Conservation (phyloP, 2,888 invertebrate genomes). For the Lasioglossum vierecki region DNA sequence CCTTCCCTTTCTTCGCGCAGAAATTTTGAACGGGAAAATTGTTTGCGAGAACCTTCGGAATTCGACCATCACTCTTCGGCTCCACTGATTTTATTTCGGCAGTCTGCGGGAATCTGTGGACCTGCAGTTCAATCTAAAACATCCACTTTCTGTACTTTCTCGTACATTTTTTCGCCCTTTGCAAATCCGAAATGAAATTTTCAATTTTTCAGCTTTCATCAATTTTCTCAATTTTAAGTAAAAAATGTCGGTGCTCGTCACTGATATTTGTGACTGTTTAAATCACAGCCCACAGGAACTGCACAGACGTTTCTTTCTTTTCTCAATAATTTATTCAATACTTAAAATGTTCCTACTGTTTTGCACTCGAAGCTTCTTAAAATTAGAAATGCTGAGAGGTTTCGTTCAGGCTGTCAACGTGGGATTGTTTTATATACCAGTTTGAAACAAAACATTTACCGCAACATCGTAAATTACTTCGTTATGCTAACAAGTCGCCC, state of each 20-base stretch:
- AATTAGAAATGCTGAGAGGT: neutral
- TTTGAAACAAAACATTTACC: neutral
- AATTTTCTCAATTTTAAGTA: too few relatives aligned
- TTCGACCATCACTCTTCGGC: neutral
- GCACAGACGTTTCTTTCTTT: too few relatives aligned
- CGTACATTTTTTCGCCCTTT: neutral
- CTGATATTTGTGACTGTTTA: too few relatives aligned
- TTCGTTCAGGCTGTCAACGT: neutral
- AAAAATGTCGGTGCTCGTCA: too few relatives aligned
- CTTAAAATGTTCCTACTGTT: too few relatives aligned
- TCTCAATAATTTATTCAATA: too few relatives aligned
- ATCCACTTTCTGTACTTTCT: neutral
- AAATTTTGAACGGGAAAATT: neutral
- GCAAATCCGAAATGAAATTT: neutral
- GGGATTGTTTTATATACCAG: neutral
- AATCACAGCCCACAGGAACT: too few relatives aligned
- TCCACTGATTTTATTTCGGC: neutral
- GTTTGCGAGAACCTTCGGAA: neutral
- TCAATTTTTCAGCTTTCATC: too few relatives aligned
- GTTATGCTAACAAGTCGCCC: neutral
- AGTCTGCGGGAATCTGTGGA: neutral
- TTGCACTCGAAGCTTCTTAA: neutral
- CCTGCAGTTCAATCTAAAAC: neutral
- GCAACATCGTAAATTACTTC: neutral
- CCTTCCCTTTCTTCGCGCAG: neutral